Conservation (phyloP, 2,888 invertebrate species). For the Lapara coniferarum region DNA sequence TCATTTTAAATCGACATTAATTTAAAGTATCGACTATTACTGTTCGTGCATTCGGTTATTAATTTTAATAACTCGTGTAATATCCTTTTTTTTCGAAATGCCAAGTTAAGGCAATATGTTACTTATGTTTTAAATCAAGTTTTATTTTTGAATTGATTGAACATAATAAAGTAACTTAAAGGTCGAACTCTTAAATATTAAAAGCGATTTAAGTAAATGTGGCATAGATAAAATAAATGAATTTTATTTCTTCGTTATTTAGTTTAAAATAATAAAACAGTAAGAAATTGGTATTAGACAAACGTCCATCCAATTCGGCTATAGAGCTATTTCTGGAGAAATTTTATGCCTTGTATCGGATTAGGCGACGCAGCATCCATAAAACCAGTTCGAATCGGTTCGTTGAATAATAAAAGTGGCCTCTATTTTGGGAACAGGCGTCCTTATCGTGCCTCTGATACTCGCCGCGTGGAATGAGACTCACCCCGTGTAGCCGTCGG, state of each 20-base stretch:
- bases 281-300: constrained; percentile 37
- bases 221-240: no score
- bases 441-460: constrained; percentile 65
- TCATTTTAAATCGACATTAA: background rate
- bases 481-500: constrained; percentile 6
- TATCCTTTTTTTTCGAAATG: no score
- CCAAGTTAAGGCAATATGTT: background rate
- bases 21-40: background rate
- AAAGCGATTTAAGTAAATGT: background rate
- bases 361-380: constrained; percentile 61
- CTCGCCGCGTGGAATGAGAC: constrained; percentile 35
- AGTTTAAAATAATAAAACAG: background rate
- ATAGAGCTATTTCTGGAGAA: constrained; percentile 49
- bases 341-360: constrained; percentile 58
- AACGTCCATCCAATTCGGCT: constrained; percentile 31
- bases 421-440: constrained; percentile 76
- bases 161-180: background rate
- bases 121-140: background rate
- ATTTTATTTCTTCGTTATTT: background rate
- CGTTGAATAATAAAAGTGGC: constrained; percentile 71
- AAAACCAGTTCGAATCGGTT: constrained; percentile 75
- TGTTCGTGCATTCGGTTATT: background rate
- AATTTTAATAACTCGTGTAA: background rate
- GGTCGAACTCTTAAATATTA: background rate
- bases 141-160: background rate